A percentile compares a stretch with the other conserved stretches of the same genome.
These are phyloP conservation scores for Atherinomorus stipes DNA, from an alignment of 2,113 vertebrate species.

Conservation along the genomic window DNA sequence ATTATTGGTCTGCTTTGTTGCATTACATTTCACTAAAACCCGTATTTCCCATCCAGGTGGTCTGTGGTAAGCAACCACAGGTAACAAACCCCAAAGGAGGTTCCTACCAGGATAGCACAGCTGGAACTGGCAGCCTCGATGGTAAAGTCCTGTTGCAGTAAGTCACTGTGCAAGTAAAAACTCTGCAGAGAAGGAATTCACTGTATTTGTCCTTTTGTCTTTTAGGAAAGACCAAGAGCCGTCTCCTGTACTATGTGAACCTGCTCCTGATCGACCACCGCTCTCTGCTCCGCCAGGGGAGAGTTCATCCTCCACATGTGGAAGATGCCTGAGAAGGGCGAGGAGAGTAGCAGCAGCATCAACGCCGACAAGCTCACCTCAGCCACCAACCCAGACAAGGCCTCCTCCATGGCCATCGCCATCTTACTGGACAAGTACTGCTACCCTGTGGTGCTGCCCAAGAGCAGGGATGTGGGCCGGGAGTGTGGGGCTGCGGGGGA, in stretches of 20 bases:
- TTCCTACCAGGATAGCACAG: constrained; percentile 80
- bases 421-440: constrained; percentile 95
- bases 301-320: constrained; percentile 99
- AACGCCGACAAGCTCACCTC: constrained; percentile 98
- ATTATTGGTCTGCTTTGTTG: not conserved
- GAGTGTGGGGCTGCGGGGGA: constrained; percentile 71
- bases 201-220: not conserved
- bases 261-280: constrained; percentile 95
- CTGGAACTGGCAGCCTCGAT: constrained; percentile 74
- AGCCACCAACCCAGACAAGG: constrained; percentile 96
- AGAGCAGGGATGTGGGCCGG: constrained; percentile 82
- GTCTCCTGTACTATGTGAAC: constrained; percentile 97
- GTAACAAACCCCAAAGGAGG: constrained; percentile 78
- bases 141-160: constrained; percentile 62
- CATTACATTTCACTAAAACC: not conserved
- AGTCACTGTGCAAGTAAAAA: not conserved
- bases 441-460: constrained; percentile 95
- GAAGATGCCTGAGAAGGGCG: constrained; percentile 95
- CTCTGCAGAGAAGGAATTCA: constrained; percentile 51
- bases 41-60: constrained; percentile 75
- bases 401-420: constrained; percentile 93
- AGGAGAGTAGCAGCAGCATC: constrained; percentile 92
- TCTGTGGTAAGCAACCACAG: constrained; percentile 89
- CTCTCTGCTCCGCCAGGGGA: constrained; percentile 92
- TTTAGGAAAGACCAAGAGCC: constrained; percentile 87